phyloP scores from a whole-genome alignment of 1,140 invertebrate genomes.

The Lineus longissimus region DNA sequence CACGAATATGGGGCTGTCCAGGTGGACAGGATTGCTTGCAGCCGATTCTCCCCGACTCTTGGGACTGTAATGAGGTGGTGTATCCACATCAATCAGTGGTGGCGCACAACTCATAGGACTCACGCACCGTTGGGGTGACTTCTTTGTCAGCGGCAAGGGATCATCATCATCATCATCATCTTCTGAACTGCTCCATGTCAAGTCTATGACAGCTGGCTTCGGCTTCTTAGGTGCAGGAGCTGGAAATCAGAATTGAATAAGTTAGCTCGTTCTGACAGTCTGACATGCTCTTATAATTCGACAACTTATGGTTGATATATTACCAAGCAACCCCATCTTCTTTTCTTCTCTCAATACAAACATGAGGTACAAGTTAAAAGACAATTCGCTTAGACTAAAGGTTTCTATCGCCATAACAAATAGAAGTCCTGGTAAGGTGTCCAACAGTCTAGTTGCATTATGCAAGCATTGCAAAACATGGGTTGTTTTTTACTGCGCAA shows the following conservation, averaged over 20 bases:
- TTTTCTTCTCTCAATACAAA: neutral
- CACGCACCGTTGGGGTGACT: neutral
- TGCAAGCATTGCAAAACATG: too few relatives aligned
- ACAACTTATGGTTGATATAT: neutral
- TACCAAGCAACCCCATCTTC: neutral
- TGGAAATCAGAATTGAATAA: slow-evolving; percentile 11
- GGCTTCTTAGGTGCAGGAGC: slow-evolving; percentile 37
- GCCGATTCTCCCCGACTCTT: neutral
- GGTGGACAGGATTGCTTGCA: neutral
- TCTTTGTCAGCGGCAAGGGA: neutral
- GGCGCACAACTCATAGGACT: slow-evolving; percentile 12
- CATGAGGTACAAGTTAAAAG: neutral
- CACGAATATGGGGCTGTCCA: neutral
- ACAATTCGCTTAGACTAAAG: neutral
- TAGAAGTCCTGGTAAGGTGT: too few relatives aligned
- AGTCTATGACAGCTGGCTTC: slow-evolving; percentile 41
- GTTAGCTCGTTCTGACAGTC: neutral
- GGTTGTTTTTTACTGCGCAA: too few relatives aligned
- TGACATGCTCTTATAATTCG: neutral
- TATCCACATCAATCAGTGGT: slow-evolving; percentile 10
- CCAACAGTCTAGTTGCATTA: too few relatives aligned
- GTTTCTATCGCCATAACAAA: too few relatives aligned
- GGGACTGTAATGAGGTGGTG: slow-evolving; percentile 13
- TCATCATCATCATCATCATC: slow-evolving; percentile 31
- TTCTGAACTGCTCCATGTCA: slow-evolving; percentile 43